phyloP scores from a whole-genome alignment of 2,888 invertebrate species.

The Timandra comae region DNA sequence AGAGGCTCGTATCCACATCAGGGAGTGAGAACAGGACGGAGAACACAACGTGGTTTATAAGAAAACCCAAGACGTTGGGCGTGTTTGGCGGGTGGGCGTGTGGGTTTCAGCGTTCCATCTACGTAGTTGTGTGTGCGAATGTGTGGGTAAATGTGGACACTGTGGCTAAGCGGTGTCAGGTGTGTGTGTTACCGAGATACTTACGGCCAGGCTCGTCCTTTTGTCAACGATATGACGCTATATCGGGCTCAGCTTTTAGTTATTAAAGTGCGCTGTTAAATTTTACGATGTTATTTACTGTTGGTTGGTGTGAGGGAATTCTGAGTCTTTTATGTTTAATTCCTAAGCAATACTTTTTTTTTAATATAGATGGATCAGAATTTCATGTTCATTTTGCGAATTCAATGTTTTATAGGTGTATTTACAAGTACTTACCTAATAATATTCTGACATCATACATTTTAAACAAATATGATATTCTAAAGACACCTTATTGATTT shows the following conservation, averaged over 20 bases:
- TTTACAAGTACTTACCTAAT: too few relatives aligned
- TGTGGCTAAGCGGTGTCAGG: conserved; percentile 49
- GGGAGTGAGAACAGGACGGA: conserved; percentile 49
- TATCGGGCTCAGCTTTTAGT: conserved; percentile 67
- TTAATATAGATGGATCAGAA: too few relatives aligned
- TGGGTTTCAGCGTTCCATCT: conserved; percentile 60
- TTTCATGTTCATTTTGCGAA: too few relatives aligned
- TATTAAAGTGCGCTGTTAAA: conserved; percentile 70
- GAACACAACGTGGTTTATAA: conserved; percentile 75
- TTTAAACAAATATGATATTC: too few relatives aligned
- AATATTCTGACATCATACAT: too few relatives aligned
- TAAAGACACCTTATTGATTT: neutral
- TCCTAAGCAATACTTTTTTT: conserved; percentile 23
- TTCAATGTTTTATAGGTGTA: too few relatives aligned
- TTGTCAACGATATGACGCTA: conserved; percentile 71
- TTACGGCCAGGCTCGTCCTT: conserved; percentile 56
- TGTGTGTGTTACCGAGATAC: conserved; percentile 47
- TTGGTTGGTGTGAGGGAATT: conserved; percentile 42
- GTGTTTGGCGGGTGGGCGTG: conserved; percentile 76
- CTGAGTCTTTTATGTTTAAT: conserved; percentile 39
- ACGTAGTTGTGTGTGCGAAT: conserved; percentile 47
- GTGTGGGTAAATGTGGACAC: conserved; percentile 42
- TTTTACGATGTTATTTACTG: conserved; percentile 62
- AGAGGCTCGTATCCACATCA: conserved; percentile 32
- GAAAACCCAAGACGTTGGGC: conserved; percentile 78